Evolutionary conservation across 1,140 invertebrate species (phyloP).

Genomic region (Caerostris extrusa): DNA sequence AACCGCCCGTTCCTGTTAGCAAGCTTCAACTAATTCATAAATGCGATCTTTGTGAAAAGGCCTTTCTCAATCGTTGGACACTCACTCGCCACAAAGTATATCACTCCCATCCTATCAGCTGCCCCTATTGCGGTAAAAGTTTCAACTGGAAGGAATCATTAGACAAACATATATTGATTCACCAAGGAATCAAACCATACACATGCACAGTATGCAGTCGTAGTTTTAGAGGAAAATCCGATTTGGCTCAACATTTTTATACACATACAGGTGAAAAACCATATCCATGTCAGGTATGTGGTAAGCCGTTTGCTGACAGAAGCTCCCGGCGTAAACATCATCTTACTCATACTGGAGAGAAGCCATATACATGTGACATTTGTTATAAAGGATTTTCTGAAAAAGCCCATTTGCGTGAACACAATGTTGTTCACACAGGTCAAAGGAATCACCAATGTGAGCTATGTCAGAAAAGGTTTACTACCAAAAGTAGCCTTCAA

Average conservation of each 20-base stretch:
- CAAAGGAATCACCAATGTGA: not conserved
- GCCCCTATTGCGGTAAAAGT: conserved; percentile 75
- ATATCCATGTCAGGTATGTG: conserved; percentile 49
- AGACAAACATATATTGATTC: conserved; percentile 93
- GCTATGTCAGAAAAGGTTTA: conserved; percentile 20
- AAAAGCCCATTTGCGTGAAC: conserved; percentile 18
- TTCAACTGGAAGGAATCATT: conserved; percentile 82
- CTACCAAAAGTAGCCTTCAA: not conserved
- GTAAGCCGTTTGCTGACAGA: conserved; percentile 20
- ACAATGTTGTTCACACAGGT: conserved; percentile 29
- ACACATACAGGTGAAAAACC: conserved; percentile 68
- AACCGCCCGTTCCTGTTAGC: not conserved
- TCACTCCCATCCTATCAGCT: not conserved
- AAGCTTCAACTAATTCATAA: not conserved
- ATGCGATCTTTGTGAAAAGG: conserved; percentile 26
- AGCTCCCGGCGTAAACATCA: not conserved
- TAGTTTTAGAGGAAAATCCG: conserved; percentile 91
- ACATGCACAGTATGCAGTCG: conserved; percentile 91
- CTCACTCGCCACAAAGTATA: not conserved
- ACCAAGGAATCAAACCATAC: conserved; percentile 92
- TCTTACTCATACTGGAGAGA: conserved; percentile 81
- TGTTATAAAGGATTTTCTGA: conserved; percentile 80
- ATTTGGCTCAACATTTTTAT: conserved; percentile 91
- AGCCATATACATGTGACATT: conserved; percentile 81
- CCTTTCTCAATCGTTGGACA: not conserved